A percentile compares a stretch with the other conserved stretches of the same genome.
These are phyloP conservation scores for Nowickia ferox DNA, from an alignment of 2,888 invertebrate genomes.

Conservation along the genomic window DNA sequence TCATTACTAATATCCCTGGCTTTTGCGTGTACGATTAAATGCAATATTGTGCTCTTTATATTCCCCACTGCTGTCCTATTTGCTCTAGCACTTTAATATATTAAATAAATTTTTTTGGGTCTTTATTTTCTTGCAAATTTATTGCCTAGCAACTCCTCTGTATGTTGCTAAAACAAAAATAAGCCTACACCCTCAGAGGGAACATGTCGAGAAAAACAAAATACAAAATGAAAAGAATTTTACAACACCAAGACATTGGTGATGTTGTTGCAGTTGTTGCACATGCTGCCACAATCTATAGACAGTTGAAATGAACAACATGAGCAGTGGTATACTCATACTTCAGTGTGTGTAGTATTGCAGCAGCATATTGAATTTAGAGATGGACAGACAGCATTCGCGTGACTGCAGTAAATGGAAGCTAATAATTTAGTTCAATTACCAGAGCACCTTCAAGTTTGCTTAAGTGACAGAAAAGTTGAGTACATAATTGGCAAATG, in stretches of 20 bases:
- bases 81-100: conserved; percentile 31
- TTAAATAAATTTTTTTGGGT: conserved; percentile 22
- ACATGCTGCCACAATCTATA: conserved; percentile 53
- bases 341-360: conserved; percentile 2
- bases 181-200: conserved; percentile 68
- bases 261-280: conserved; percentile 49
- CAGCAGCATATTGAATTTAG: conserved; percentile 12
- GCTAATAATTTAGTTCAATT: too few relatives aligned
- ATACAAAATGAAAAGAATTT: conserved; percentile 5
- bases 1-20: background rate
- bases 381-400: too few relatives aligned
- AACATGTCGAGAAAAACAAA: conserved; percentile 43
- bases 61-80: conserved; percentile 17
- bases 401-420: too few relatives aligned
- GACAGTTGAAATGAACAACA: conserved; percentile 39
- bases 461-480: too few relatives aligned
- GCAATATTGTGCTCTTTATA: background rate
- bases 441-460: too few relatives aligned
- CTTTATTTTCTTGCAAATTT: conserved; percentile 8
- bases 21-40: too few relatives aligned
- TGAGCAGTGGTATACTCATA: background rate
- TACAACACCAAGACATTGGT: conserved; percentile 46
- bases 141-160: conserved; percentile 61
- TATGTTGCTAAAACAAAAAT: conserved; percentile 39
- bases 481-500: too few relatives aligned